phyloP scores from a whole-genome alignment of 37 sponge, comb jelly and placozoan species.

The Halisarca cf. caerulea region DNA sequence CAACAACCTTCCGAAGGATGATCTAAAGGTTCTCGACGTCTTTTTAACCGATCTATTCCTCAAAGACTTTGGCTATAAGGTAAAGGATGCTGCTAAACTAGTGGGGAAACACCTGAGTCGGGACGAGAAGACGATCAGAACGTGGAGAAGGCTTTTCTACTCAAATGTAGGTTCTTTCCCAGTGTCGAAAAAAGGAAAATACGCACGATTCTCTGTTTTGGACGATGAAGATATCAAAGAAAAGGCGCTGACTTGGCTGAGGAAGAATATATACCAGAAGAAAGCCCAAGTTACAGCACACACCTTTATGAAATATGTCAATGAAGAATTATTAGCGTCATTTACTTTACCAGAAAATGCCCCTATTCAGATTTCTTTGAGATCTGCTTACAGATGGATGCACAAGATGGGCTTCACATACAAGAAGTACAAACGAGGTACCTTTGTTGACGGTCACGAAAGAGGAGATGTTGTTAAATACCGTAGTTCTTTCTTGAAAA shows the following conservation, averaged over 20 bases:
- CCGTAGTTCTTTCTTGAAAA: background rate
- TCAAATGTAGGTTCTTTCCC: background rate
- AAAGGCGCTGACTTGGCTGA: background rate
- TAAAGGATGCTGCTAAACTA: background rate
- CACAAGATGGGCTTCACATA: background rate
- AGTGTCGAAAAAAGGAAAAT: background rate
- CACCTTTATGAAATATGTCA: background rate
- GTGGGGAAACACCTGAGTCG: background rate
- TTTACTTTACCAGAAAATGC: background rate
- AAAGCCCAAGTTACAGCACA: background rate
- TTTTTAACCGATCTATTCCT: background rate
- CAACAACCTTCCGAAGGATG: background rate
- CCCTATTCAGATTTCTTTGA: background rate
- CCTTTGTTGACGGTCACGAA: conserved; percentile 14
- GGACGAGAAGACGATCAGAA: background rate
- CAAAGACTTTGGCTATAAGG: background rate
- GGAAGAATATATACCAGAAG: background rate
- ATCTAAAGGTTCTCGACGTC: background rate
- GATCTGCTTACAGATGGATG: background rate
- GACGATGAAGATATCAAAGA: background rate
- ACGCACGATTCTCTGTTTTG: background rate
- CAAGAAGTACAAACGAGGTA: background rate
- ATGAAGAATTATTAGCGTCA: background rate
- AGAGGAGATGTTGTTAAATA: background rate
- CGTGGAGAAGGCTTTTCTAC: background rate